Percentiles rank a stretch among this genome's conserved stretches.
Conservation (phyloP, 1,140 invertebrate genomes). For the Sitobion miscanthi region DNA sequence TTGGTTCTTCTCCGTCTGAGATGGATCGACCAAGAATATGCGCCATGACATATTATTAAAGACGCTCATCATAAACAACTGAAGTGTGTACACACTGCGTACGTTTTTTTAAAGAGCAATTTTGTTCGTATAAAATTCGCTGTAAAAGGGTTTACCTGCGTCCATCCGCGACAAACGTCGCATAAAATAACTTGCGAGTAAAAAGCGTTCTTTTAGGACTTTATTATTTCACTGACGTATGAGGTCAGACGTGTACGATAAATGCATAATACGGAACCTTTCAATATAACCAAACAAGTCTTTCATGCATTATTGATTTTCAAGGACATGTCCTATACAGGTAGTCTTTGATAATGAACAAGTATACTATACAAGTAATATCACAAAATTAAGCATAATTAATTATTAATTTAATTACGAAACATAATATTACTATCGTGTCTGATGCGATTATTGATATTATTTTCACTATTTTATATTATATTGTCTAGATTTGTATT, state of each 20-base stretch:
- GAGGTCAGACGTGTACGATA: background rate
- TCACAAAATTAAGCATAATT: background rate
- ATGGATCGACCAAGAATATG: background rate
- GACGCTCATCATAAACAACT: background rate
- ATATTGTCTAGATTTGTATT: background rate
- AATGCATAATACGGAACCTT: background rate
- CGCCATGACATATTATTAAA: background rate
- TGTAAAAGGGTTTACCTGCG: background rate
- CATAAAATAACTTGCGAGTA: background rate
- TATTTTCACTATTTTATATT: background rate
- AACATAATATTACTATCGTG: background rate
- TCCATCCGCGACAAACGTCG: background rate
- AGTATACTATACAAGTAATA: background rate
- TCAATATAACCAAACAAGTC: background rate
- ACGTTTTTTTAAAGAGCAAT: conserved; percentile 3
- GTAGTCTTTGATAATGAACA: background rate
- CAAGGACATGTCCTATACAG: background rate
- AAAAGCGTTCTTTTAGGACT: background rate
- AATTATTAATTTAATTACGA: background rate
- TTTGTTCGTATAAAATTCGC: background rate
- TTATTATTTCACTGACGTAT: background rate
- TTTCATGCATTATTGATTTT: background rate
- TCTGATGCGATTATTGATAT: background rate
- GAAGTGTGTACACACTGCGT: background rate
- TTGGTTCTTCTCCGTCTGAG: background rate